phyloP scores from a whole-genome alignment of 2,113 vertebrate species.

The Strix uralensis region DNA sequence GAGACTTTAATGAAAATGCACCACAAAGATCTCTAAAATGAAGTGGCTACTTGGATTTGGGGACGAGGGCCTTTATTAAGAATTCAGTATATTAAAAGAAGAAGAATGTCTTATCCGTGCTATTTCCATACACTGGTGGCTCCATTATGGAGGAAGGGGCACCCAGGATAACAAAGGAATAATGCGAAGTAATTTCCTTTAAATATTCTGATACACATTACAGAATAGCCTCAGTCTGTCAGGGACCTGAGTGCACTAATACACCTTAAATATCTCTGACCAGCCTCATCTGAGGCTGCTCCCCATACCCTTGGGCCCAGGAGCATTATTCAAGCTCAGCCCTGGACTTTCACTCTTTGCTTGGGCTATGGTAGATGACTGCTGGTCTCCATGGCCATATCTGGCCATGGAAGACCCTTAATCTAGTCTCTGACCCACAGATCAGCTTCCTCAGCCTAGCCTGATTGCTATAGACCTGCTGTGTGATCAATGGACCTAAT shows the following conservation, averaged over 20 bases:
- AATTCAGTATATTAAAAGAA: background rate
- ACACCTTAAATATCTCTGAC: background rate
- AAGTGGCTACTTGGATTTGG: background rate
- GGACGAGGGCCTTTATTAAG: background rate
- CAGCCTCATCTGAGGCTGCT: background rate
- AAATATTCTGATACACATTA: background rate
- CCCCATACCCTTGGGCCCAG: background rate
- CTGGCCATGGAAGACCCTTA: background rate
- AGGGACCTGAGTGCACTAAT: background rate
- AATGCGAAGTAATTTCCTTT: background rate
- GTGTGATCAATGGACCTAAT: background rate
- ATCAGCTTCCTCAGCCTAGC: background rate
- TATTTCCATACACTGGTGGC: background rate
- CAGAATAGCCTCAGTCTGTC: background rate
- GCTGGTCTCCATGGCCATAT: accelerated
- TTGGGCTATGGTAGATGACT: background rate
- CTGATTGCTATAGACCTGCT: background rate
- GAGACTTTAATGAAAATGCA: background rate
- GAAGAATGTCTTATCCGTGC: background rate
- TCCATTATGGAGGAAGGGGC: background rate
- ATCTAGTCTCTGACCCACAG: background rate
- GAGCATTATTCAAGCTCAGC: background rate
- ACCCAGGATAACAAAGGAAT: background rate
- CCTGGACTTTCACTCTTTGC: background rate
- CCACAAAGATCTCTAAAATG: background rate